A percentile compares a stretch with the other conserved stretches of the same genome.
These are phyloP conservation scores for Myzus persicae DNA, from an alignment of 1,140 invertebrate species.

Conservation along the genomic window DNA sequence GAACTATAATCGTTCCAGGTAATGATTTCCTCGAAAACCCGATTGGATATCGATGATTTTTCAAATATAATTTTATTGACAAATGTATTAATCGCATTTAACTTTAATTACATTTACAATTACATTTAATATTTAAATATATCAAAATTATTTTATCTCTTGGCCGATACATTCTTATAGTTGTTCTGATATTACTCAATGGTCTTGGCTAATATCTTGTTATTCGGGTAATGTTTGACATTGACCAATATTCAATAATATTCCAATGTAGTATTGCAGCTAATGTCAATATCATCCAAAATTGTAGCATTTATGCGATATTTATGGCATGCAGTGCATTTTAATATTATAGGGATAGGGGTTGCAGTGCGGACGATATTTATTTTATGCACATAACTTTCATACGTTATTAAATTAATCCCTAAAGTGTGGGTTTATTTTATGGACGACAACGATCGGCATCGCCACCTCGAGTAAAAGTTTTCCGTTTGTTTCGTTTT, in stretches of 20 bases:
- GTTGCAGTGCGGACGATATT: neutral
- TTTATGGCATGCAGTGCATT: neutral
- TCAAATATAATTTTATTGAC: neutral
- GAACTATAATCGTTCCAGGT: neutral
- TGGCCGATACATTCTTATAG: too few species aligned
- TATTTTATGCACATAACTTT: neutral
- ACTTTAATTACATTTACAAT: too few species aligned
- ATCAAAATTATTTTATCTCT: too few species aligned
- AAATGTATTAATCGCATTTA: too few species aligned
- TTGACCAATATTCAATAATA: too few species aligned
- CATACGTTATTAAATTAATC: slow-evolving; percentile 10
- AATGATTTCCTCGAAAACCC: neutral
- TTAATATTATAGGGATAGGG: neutral
- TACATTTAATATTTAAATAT: too few species aligned
- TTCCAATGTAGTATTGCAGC: too few species aligned
- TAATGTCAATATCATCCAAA: too few species aligned
- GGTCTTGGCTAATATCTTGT: too few species aligned
- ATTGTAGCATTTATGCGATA: neutral
- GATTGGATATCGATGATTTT: neutral
- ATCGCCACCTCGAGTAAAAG: neutral
- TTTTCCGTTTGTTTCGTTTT: neutral
- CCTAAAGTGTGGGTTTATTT: neutral
- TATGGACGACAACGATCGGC: neutral
- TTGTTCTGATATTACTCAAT: too few species aligned
- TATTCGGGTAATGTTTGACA: too few species aligned